Base-by-base conservation (phyloP, 2,888 invertebrate genomes). In the Pimpla rufipes region DNA sequence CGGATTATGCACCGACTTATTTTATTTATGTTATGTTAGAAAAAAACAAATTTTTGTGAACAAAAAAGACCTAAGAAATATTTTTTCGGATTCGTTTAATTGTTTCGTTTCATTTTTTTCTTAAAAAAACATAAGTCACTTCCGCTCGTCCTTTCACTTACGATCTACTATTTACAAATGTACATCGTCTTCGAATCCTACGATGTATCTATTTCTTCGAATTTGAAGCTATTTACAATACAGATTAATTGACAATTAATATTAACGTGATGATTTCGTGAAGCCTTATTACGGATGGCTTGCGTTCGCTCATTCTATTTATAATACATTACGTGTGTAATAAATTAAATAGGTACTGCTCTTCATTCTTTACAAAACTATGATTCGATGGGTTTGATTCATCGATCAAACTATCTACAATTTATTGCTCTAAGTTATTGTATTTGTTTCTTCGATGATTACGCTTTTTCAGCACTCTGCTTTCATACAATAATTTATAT, bases 61-160 rank as follows among this genome's bases (percentile, higher is more conserved):
- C 11, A 55, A 8, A 62, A 16, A 40, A 40, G 16, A 62, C 11
- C 6, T 5, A 62, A 6, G 7, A 16, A 40, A 18, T n/a, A 16
- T n/a, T 37, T 62, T 37, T 62, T 16, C 37, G 13, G 37, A 62
- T 4, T 62, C 18, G 10, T 23, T 79, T 62, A 40, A 66, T 76
- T 37, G 2, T 11, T 64, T 70, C 37, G 16, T 18, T 62, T 64
- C 2, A 18, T 67, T 50, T 59, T 75, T 55, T 79, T 80, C 73
- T 68, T 75, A 64, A 40, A 86, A 77, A 89, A 77, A 89, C 87
- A 87, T 89, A 88, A 87, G 84, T 87, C 85, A 75, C 85, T 81
- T 62, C 70, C 70, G 79, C 85, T 79, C 59, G 50, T 81, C 57
- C 57, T 55, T 68, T 71, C 40, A 57, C 83, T 88, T 85, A 85